These are phyloP conservation scores for Falcaria lacertinaria DNA, from an alignment of 2,888 invertebrate species.

Conservation along the genomic window DNA sequence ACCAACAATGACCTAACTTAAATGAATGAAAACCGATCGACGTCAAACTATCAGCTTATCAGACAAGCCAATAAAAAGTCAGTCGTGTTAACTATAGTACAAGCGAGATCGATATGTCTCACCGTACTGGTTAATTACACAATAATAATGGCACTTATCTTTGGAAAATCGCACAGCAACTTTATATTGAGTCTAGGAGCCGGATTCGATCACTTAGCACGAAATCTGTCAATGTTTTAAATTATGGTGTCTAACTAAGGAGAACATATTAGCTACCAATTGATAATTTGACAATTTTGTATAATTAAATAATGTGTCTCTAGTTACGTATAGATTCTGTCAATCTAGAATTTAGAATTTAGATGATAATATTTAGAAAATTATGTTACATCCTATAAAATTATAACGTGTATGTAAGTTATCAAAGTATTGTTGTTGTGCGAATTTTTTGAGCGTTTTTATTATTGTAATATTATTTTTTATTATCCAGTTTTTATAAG, in stretches of 20 bases:
- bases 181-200: slow-evolving; percentile 37
- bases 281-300: too few species aligned
- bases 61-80: slow-evolving; percentile 22
- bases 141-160: slow-evolving; percentile 38
- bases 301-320: neutral
- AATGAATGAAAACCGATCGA: slow-evolving; percentile 1
- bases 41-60: slow-evolving; percentile 11
- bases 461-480: too few species aligned
- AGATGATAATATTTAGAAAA: too few species aligned
- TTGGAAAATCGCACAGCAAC: slow-evolving; percentile 36
- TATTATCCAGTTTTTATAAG: too few species aligned
- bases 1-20: too few species aligned
- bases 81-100: slow-evolving; percentile 12
- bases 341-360: too few species aligned
- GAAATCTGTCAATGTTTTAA: slow-evolving; percentile 33
- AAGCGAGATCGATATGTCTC: slow-evolving; percentile 27
- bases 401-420: too few species aligned
- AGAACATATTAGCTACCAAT: too few species aligned
- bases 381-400: too few species aligned
- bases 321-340: too few species aligned
- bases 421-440: too few species aligned
- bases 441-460: too few species aligned
- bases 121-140: slow-evolving; percentile 33
- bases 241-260: slow-evolving; percentile 11
- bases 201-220: slow-evolving; percentile 36